Conservation (phyloP, 2,888 invertebrate species). For the Drosophila koepferae region DNA sequence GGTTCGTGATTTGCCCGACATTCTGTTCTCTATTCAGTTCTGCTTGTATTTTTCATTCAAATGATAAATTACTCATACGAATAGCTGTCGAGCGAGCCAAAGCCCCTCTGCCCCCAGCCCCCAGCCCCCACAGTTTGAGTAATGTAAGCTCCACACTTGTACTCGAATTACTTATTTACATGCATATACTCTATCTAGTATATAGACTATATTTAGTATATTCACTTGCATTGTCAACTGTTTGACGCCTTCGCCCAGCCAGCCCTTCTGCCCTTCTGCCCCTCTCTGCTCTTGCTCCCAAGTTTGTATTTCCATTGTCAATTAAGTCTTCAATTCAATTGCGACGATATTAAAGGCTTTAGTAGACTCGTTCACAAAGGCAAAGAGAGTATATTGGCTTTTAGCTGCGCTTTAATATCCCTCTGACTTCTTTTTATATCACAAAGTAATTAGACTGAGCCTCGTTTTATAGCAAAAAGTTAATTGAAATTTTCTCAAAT, state of each 20-base stretch:
- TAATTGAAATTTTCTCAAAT: neutral
- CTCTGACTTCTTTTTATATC: neutral
- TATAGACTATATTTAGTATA: slow-evolving; percentile 1
- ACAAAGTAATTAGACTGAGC: neutral
- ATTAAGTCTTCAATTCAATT: slow-evolving; percentile 2
- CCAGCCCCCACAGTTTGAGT: neutral
- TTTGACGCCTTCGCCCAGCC: neutral
- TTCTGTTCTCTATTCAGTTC: neutral
- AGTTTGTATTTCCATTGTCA: neutral
- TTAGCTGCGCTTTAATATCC: no score
- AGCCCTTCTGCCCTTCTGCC: no score
- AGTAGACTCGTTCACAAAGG: neutral
- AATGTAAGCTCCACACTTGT: slow-evolving; percentile 1
- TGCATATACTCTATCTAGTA: neutral
- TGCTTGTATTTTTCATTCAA: neutral
- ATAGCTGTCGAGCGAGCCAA: neutral
- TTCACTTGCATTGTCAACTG: slow-evolving; percentile 5
- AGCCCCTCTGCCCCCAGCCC: no score
- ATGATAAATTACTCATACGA: slow-evolving; percentile 13
- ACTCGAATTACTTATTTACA: slow-evolving; percentile 2
- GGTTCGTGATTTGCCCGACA: slow-evolving; percentile 3
- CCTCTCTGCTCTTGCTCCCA: no score
- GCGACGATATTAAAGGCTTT: neutral
- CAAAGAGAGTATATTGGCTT: neutral
- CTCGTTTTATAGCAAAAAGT: neutral